Evolutionary conservation across 1,140 invertebrate species (phyloP), one percentile per base, ranked within the genome.

Genomic region (Lordiphosa stackelbergi): DNA sequence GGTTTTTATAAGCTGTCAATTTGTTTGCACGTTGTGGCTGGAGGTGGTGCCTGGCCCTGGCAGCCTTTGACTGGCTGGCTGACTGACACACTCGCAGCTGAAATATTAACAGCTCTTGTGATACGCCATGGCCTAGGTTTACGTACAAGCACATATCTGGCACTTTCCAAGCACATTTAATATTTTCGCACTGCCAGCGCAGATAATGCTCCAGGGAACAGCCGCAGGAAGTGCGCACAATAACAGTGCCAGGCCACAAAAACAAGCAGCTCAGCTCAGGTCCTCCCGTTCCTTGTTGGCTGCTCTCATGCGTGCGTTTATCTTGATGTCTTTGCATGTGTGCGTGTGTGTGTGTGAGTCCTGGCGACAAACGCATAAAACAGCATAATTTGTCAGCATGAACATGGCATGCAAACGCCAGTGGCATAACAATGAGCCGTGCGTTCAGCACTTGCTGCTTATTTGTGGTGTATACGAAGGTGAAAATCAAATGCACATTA

Each of bases 1-100:
- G 75, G 75, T 81, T 79, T 79, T 79, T 81, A 79, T 79, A 79
- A 79, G 75, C 75, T 79, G 75, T 79, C 75, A 79, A 79, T 79
- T 79, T 79, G 75, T 72, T 75, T 81, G 81, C 71, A 73, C 71
- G 53, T 64, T 68, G 63, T 53, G 45, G 57, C 63, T 51, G 48
- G 36, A 49, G 59, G 41, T 38, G 35, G 42, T 38, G 31, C 40
- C 47, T 49, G 36, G 8, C 11, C 22, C 5, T 16, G 38, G 38
- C 6, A 41, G 38, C 12, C 24, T 34, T 11, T 11, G 24, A 12
- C 31, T 46, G 43, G 5, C 19, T 46, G 43, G 11, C 28, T 70
- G 61, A 71, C 74, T 79, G 73, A 62, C 72, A 66, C 61, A 55
- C 66, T 69, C 66, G 53, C 60, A 72, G 55, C 69, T 77, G 49